Conservation (phyloP, 2,888 invertebrate species). For the Dynastes hyllus region DNA sequence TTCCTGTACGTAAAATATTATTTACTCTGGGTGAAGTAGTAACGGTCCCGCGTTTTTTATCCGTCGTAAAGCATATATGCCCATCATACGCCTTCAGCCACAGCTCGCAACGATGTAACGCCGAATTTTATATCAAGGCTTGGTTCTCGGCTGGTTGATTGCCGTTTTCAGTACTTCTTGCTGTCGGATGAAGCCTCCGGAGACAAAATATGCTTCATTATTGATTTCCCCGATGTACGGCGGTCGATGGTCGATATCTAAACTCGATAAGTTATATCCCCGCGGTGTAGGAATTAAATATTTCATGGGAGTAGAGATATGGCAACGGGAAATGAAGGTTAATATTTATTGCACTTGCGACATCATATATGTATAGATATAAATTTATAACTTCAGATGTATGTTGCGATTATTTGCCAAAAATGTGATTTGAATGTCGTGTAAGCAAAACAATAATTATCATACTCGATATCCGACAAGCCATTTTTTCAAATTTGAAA, state of each 20-base stretch:
- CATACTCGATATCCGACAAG: too few relatives aligned
- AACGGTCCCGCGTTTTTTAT: not conserved
- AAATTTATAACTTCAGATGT: too few relatives aligned
- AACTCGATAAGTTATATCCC: not conserved
- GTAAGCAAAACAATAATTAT: too few relatives aligned
- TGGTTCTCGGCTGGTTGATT: not conserved
- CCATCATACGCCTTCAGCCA: too few relatives aligned
- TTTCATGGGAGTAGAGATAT: too few relatives aligned
- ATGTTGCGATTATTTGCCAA: too few relatives aligned
- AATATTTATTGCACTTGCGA: too few relatives aligned
- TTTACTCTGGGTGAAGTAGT: slow-evolving; percentile 18
- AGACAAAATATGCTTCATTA: not conserved
- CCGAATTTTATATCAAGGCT: slow-evolving; percentile 7
- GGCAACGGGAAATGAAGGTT: too few relatives aligned
- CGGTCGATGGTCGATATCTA: not conserved
- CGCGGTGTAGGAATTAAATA: not conserved
- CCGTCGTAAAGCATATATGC: slow-evolving; percentile 9
- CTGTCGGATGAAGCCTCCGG: slow-evolving; percentile 1
- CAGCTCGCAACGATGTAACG: not conserved
- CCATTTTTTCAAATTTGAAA: too few relatives aligned
- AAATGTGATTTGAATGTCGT: too few relatives aligned
- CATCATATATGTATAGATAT: too few relatives aligned
- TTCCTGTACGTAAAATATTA: slow-evolving; percentile 11
- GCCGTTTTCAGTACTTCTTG: not conserved
- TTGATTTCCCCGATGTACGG: not conserved